Conservation (phyloP, 2,797 vertebrate genomes). For the Sarcophilus harrisii region DNA sequence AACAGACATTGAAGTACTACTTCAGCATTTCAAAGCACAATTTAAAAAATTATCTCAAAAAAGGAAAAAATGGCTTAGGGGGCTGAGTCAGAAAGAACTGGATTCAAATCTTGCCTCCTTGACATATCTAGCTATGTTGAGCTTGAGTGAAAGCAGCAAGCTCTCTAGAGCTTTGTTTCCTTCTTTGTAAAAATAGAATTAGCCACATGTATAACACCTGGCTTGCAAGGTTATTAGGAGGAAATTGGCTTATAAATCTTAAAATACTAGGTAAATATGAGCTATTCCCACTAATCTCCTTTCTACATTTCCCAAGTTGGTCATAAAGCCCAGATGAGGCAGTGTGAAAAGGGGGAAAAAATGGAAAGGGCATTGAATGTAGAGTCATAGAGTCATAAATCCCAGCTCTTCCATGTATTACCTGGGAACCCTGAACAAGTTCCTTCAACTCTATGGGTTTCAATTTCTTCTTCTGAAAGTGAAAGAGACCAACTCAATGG, state of each 20-base stretch:
- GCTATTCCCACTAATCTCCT: not conserved
- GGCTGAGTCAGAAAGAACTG: not conserved
- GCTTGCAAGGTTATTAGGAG: not conserved
- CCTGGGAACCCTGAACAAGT: not conserved
- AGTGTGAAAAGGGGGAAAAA: not conserved
- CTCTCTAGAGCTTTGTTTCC: not conserved
- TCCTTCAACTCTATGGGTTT: not conserved
- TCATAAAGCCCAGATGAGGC: not conserved
- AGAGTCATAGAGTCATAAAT: not conserved
- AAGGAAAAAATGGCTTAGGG: not conserved
- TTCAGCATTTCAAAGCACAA: not conserved
- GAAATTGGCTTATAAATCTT: not conserved
- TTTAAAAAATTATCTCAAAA: not conserved
- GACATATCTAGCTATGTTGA: not conserved
- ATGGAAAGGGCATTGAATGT: not conserved
- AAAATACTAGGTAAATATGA: not conserved
- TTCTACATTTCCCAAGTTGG: not conserved
- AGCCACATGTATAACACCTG: not conserved
- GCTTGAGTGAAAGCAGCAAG: not conserved
- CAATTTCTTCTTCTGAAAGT: not conserved
- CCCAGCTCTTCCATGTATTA: not conserved
- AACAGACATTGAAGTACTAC: not conserved
- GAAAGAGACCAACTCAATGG: not conserved
- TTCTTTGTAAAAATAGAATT: not conserved
- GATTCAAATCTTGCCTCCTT: not conserved